Evolutionary conservation across 2,797 vertebrate species (phyloP), one percentile per base, ranked within the genome.

Genomic region (Sarcoramphus papa): DNA sequence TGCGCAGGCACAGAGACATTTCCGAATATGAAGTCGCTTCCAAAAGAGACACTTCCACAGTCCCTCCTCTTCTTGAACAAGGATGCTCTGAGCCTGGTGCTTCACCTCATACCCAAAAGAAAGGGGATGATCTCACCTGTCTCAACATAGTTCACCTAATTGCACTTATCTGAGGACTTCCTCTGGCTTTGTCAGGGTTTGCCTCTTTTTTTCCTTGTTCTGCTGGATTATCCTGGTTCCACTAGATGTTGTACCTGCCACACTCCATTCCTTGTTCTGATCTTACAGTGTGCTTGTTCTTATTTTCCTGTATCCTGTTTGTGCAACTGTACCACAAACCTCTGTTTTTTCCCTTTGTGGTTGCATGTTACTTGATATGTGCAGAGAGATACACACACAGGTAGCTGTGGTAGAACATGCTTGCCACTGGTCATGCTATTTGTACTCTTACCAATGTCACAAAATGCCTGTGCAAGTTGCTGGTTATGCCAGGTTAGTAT

Each of bases 221-320:
- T 69, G 10, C 7, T 64, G 62, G 12, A 30, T 63, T 68, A 50
- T 33, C 2, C 20, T 43, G 2, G 12, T 48, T 74, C 43, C 6
- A 54, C 22, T 6, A 6, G 48, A 16, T 0, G 0, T 27, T 22
- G 20, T 21, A 37, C 3, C n/a, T 69, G 23, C 12, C 1, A 1
- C 22, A 57, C 24, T 40, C 10, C 15, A 7, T 45, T 40, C 43
- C n/a, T 63, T 57, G 21, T 40, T 63, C 23, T 87, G 37, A 47
- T 30, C 17, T 63, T 51, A 56, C 22, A 28, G 43, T 28, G 16
- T 33, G 31, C 6, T 67, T 53, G 12, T 48, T 64, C n/a, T 43
- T 17, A 13, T 51, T 90, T 62, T 78, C 12, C 62, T 33, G 8
- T 51, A 17, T 35, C 14, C 15, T 40, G 6, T 17, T 75, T 74